A percentile compares a stretch with the other conserved stretches of the same genome.
These are phyloP conservation scores for Pelecanoides urinatrix DNA, from an alignment of 2,113 vertebrate genomes.

Conservation along the genomic window DNA sequence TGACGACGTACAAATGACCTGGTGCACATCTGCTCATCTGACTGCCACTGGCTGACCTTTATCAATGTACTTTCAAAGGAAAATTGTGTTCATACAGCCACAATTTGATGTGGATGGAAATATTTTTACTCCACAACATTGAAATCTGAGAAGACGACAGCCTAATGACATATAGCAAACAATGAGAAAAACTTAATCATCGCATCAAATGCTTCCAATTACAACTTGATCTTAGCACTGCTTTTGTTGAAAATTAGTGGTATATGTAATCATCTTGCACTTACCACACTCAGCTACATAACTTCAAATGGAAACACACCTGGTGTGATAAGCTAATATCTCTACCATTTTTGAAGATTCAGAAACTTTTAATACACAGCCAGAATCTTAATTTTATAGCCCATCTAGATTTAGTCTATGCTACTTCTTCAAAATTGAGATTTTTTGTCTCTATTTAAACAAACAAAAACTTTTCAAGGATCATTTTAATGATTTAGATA, in stretches of 20 bases:
- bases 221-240: background rate
- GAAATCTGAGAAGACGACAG: background rate
- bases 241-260: background rate
- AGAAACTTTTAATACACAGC: background rate
- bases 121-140: background rate
- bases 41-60: background rate
- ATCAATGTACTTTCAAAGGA: background rate
- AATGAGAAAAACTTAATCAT: background rate
- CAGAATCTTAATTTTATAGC: background rate
- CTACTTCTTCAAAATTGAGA: background rate
- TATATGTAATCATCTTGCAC: background rate
- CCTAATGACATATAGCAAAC: background rate
- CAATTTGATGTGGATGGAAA: background rate
- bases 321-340: background rate
- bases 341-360: background rate
- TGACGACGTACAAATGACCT: background rate
- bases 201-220: background rate
- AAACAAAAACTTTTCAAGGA: background rate
- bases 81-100: background rate
- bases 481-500: background rate
- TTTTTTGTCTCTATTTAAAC: background rate
- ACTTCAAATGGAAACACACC: background rate
- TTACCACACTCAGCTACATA: accelerated
- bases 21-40: background rate
- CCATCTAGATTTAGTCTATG: background rate